A percentile compares a stretch with the other conserved stretches of the same genome.
phyloP scores from a whole-genome alignment of 2,797 vertebrate genomes.

The Mallotus villosus region DNA sequence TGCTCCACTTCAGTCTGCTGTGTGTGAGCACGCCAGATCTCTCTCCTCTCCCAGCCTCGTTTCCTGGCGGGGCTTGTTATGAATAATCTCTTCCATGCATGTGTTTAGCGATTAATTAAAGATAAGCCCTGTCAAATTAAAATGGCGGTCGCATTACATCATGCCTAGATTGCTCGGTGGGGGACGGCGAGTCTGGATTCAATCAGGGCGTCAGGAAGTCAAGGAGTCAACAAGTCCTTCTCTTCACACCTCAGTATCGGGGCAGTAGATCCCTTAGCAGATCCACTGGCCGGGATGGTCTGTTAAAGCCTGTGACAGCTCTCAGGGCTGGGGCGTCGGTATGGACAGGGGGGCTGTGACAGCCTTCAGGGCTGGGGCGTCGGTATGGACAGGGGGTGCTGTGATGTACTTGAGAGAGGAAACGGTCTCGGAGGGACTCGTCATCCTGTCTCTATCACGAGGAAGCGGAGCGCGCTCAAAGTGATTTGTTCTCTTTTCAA shows the following conservation, averaged over 20 bases:
- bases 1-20: conserved; percentile 54
- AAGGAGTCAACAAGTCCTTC: conserved; percentile 47
- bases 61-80: conserved; percentile 52
- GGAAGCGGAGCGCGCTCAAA: conserved; percentile 47
- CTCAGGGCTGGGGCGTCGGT: conserved; percentile 16
- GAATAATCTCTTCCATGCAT: conserved; percentile 65
- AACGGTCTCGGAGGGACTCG: conserved; percentile 50
- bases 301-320: conserved; percentile 58
- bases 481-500: conserved; percentile 4
- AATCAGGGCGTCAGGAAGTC: conserved; percentile 60
- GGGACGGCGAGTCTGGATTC: conserved; percentile 67
- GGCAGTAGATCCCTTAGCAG: conserved; percentile 43
- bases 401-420: conserved; percentile 47
- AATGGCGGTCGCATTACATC: conserved; percentile 59
- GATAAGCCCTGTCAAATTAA: conserved; percentile 65
- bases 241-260: conserved; percentile 66
- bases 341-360: conserved; percentile 31
- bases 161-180: conserved; percentile 51
- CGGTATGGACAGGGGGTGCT: not conserved
- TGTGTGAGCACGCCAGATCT: conserved; percentile 49
- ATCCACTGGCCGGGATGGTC: conserved; percentile 56
- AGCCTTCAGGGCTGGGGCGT: conserved; percentile 24
- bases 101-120: conserved; percentile 69
- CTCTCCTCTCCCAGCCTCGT: conserved; percentile 40
- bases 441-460: conserved; percentile 31